Evolutionary conservation across 2,888 invertebrate genomes (phyloP), one percentile per base, ranked within the genome.

Genomic region (Gortyna flavago): DNA sequence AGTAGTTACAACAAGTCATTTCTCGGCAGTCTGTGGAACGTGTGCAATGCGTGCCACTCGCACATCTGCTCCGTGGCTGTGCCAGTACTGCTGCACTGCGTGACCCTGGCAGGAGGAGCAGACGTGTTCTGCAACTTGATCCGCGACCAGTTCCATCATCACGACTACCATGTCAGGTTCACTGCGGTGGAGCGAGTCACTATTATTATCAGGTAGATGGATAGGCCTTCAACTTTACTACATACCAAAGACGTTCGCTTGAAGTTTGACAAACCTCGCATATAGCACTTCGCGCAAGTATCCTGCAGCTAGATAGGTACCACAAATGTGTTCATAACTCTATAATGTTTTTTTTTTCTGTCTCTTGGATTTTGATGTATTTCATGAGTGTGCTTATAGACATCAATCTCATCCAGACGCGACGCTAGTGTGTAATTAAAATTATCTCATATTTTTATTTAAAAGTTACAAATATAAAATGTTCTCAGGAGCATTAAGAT

Each of bases 81-180:
- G 48, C 99, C 99, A 0, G 97, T 99, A 75, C 96, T 99, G 84
- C 97, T 99, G 79, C 99, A 99, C 95, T 99, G 99, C 92, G 98
- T 99, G 81, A 99, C 99, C 0, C 97, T 99, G 83, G 98, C 99
- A 0, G 98, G 98, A 77, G 99, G 99, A 4, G 98, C 99, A 0
- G 99, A 99, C 93, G 98, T 99, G 67, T 99, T 99, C 94, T 99
- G 99, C 98, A 97, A 98, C 85, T 97, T 99, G n/a, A 98, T 99
- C 74, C 98, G 99, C 92, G 98, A 99, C 90, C 98, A 99, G 93
- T 99, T 99, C 95, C 99, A 99, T 88, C 98, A 98, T 92, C 97
- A 97, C 16, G 99, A 99, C 94, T 99, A 99, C 98, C 97, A 98
- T 85, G 97, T 98, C 32, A 97, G 99, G 87, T 99, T 99, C 96